These are phyloP conservation scores for Apodemus speciosus DNA, from an alignment of 2,113 vertebrate genomes.

Conservation along the genomic window DNA sequence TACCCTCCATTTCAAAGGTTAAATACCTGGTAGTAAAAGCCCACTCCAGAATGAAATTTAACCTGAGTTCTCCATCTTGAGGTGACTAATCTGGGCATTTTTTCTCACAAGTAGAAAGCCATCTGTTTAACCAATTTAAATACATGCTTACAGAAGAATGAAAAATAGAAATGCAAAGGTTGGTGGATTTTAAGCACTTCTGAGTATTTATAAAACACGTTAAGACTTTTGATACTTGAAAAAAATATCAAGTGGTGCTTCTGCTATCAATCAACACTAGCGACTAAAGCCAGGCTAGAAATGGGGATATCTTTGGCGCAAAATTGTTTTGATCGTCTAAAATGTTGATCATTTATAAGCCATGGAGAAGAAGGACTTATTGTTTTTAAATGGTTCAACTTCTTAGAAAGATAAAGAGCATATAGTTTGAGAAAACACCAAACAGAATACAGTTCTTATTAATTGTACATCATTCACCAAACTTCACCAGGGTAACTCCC, in stretches of 20 bases:
- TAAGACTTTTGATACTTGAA: conserved; percentile 74
- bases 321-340: conserved; percentile 61
- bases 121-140: conserved; percentile 80
- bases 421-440: conserved; percentile 68
- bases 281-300: conserved; percentile 45
- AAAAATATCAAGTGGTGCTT: conserved; percentile 64
- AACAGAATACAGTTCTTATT: conserved; percentile 75
- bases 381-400: conserved; percentile 56
- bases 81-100: conserved; percentile 65
- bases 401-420: conserved; percentile 70
- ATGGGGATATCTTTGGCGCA: conserved; percentile 43
- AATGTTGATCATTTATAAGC: conserved; percentile 64
- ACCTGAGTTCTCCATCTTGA: conserved; percentile 68
- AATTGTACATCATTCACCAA: conserved; percentile 61
- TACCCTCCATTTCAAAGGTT: conserved; percentile 72
- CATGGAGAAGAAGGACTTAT: conserved; percentile 62
- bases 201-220: conserved; percentile 75
- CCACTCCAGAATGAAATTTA: conserved; percentile 78
- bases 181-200: conserved; percentile 64
- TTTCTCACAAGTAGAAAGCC: conserved; percentile 60
- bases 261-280: conserved; percentile 64
- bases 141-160: conserved; percentile 58
- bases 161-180: conserved; percentile 55
- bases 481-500: conserved; percentile 49
- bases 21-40: conserved; percentile 77